Conservation (phyloP, 1,140 invertebrate genomes). For the Drosophila novamexicana region DNA sequence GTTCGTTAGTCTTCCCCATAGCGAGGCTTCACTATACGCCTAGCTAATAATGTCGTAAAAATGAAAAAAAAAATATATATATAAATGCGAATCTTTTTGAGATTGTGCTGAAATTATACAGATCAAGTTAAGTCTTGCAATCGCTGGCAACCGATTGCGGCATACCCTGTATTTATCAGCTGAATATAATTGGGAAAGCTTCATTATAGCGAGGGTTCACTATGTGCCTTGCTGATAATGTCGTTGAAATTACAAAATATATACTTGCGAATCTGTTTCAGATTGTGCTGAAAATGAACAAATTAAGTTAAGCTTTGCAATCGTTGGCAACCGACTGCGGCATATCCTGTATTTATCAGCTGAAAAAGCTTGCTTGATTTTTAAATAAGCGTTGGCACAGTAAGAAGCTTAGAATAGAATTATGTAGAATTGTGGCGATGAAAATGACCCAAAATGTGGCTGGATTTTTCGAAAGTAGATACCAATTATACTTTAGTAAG, state of each 20-base stretch:
- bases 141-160: not conserved
- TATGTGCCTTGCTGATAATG: slow-evolving; percentile 25
- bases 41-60: slow-evolving; percentile 53
- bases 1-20: slow-evolving; percentile 13
- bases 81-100: slow-evolving; percentile 25
- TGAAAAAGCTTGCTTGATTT: no score
- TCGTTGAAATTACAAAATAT: slow-evolving; percentile 59
- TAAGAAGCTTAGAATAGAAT: no score
- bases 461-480: no score
- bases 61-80: slow-evolving; percentile 47
- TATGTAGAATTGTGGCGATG: no score
- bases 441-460: no score
- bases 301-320: slow-evolving; percentile 20
- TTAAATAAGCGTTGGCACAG: no score
- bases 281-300: slow-evolving; percentile 9
- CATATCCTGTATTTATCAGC: not conserved
- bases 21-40: not conserved
- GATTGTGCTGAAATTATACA: slow-evolving; percentile 7
- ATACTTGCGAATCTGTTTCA: slow-evolving; percentile 29
- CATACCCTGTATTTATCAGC: not conserved
- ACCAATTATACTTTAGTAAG: no score
- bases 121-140: slow-evolving; percentile 21
- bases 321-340: not conserved
- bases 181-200: not conserved
- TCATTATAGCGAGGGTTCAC: not conserved